Conservation (phyloP, 2,888 invertebrate species). For the Itoplectis maculator region DNA sequence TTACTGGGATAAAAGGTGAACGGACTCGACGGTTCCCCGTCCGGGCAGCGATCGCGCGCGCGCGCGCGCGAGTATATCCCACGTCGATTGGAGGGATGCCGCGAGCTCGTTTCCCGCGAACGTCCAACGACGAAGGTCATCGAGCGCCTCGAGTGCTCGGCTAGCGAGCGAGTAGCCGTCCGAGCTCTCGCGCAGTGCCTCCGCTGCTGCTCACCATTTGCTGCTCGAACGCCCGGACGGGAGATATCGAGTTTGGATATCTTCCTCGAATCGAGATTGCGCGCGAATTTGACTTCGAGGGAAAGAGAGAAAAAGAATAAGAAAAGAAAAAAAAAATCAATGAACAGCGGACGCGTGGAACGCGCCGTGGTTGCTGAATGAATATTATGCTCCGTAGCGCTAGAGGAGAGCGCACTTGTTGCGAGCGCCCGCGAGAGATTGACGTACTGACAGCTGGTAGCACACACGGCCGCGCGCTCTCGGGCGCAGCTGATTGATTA, state of each 20-base stretch:
- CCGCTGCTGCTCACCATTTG: no score
- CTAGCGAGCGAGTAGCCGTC: not conserved
- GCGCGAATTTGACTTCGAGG: not conserved
- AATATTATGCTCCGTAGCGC: conserved; percentile 1
- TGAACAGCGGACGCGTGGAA: not conserved
- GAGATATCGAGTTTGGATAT: not conserved
- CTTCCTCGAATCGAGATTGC: not conserved
- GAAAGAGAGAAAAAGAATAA: not conserved
- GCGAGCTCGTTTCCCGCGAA: conserved; percentile 68
- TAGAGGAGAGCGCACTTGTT: conserved; percentile 1
- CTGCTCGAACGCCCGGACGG: not conserved
- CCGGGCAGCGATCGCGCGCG: no score
- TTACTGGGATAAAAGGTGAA: conserved; percentile 85
- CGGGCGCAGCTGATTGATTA: conserved; percentile 51
- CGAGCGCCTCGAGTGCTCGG: conserved; percentile 47
- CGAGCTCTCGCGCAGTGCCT: not conserved
- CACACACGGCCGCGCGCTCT: not conserved
- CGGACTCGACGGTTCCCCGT: conserved; percentile 80
- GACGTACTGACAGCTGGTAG: conserved; percentile 49
- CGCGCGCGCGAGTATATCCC: conserved; percentile 76
- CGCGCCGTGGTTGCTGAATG: conserved; percentile 3
- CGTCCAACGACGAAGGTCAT: conserved; percentile 73
- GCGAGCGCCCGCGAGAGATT: conserved; percentile 38
- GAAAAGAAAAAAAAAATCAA: conserved; percentile 15
- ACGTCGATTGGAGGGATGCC: conserved; percentile 80